Base-by-base conservation (phyloP, 2,888 invertebrate genomes). In the Pimpla rufipes region DNA sequence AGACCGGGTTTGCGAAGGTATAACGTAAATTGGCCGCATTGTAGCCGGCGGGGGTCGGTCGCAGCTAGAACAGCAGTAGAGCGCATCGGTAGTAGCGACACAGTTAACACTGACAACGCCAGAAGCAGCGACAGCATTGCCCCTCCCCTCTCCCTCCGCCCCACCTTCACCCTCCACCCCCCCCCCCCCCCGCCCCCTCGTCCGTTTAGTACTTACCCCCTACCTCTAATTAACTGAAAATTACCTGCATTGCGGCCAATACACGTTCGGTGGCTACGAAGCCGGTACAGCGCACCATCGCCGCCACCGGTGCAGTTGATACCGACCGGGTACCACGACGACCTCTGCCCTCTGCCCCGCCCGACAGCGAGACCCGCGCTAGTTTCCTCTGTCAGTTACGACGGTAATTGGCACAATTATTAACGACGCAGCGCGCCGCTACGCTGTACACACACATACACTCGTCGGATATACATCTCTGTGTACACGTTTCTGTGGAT, bases 151-250 rank as follows among this genome's bases (percentile, higher is more conserved):
- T 35, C 3, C 35, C 37, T 29, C 29, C 29, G 5, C 5, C 23
- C 35, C n/a, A 52, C 23, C 37, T 16, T 18, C 5, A 47, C 59
- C 23, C 37, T 16, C 23, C 5, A 47, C 47, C n/a, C 3, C 5
- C n/a, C n/a, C 13, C 13, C 2, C 11, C 47, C 23, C 10, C n/a
- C 47, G 40, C 75, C 45, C 21, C 47, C 45, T 16, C 45, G 23
- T 40, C 23, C 66, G 13, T 40, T 66, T 76, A 71, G 66, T 79
- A 79, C 84, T 86, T 82, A 86, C 81, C 81, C 83, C 70, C 55
- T 73, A 62, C 77, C 81, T 83, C 87, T 90, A 90, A 91, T 91
- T 91, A 90, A 90, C 88, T 82, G 86, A 88, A 86, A 90, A 90
- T 89, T 89, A 88, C 87, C 88, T 87, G 89, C 88, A 88, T 87